These are phyloP conservation scores for Nemoura dubitans DNA, from an alignment of 2,888 invertebrate genomes.

Conservation along the genomic window DNA sequence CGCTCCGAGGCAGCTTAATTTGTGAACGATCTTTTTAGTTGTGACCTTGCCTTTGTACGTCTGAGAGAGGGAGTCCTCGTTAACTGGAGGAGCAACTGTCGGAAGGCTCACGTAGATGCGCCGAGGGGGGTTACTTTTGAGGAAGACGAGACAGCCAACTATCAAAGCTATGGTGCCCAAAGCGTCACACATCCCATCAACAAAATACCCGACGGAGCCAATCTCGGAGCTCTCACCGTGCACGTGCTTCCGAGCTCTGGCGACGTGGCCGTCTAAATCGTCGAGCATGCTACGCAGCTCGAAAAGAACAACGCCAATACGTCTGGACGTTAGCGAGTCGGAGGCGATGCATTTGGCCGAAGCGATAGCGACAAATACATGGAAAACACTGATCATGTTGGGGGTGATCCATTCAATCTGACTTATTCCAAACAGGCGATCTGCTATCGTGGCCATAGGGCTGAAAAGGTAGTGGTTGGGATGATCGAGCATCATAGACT, in stretches of 20 bases:
- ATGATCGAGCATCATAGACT: slow-evolving; percentile 83
- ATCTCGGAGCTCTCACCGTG: slow-evolving; percentile 82
- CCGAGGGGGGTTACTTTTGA: slow-evolving; percentile 77
- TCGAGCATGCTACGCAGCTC: slow-evolving; percentile 85
- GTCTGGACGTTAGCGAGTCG: slow-evolving; percentile 74
- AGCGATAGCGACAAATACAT: slow-evolving; percentile 77
- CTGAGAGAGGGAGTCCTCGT: slow-evolving; percentile 60
- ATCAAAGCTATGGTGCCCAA: slow-evolving; percentile 78
- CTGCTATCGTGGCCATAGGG: slow-evolving; percentile 79
- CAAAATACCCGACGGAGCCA: slow-evolving; percentile 81
- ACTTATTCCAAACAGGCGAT: slow-evolving; percentile 72
- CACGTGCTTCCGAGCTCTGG: slow-evolving; percentile 77
- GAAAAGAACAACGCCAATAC: slow-evolving; percentile 79
- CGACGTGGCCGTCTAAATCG: slow-evolving; percentile 87
- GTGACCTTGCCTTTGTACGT: slow-evolving; percentile 75
- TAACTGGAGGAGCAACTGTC: slow-evolving; percentile 63
- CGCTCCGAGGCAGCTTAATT: slow-evolving; percentile 72
- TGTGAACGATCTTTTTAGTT: slow-evolving; percentile 72
- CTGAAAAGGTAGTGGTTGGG: slow-evolving; percentile 85
- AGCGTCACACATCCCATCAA: slow-evolving; percentile 85
- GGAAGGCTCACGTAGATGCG: slow-evolving; percentile 77
- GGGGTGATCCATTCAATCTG: slow-evolving; percentile 73
- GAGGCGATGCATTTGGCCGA: slow-evolving; percentile 80
- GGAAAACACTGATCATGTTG: slow-evolving; percentile 83
- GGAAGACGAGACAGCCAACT: slow-evolving; percentile 72